phyloP scores from a whole-genome alignment of 2,113 vertebrate species.

The Sialia sialis region DNA sequence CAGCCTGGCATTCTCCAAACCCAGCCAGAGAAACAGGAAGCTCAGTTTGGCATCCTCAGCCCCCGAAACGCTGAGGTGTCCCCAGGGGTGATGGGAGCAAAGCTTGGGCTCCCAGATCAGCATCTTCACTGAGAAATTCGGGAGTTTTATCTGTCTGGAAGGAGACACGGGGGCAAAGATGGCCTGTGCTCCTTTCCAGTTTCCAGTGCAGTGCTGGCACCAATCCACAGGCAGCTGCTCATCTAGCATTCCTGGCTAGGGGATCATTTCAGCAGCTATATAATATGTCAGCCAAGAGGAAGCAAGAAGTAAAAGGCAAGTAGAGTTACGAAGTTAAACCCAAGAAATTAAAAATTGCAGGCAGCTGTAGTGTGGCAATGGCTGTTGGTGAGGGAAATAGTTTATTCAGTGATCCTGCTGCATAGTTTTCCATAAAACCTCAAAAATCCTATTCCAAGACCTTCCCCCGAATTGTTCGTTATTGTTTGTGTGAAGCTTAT shows the following conservation, averaged over 20 bases:
- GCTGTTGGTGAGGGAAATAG: neutral
- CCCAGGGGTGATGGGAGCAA: neutral
- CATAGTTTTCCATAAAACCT: neutral
- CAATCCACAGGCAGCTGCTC: conserved; percentile 44
- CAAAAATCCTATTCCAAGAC: neutral
- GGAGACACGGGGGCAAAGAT: conserved; percentile 1
- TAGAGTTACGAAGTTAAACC: conserved; percentile 24
- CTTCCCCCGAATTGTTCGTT: neutral
- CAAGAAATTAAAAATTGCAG: conserved; percentile 54
- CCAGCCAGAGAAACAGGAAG: neutral
- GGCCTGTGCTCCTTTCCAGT: conserved; percentile 11
- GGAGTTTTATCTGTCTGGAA: neutral
- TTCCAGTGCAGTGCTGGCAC: conserved; percentile 51
- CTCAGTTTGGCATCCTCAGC: neutral
- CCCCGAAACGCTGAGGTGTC: neutral
- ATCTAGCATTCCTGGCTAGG: conserved; percentile 62
- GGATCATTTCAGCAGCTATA: conserved; percentile 53
- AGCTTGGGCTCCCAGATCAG: neutral
- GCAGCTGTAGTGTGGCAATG: neutral
- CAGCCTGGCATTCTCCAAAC: neutral
- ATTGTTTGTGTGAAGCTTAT: neutral
- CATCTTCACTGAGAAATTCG: neutral
- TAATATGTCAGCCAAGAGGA: conserved; percentile 55
- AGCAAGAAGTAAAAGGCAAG: conserved; percentile 55
- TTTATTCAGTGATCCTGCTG: neutral